Conservation (phyloP, 1,140 invertebrate species). For the Drosophila athabasca region DNA sequence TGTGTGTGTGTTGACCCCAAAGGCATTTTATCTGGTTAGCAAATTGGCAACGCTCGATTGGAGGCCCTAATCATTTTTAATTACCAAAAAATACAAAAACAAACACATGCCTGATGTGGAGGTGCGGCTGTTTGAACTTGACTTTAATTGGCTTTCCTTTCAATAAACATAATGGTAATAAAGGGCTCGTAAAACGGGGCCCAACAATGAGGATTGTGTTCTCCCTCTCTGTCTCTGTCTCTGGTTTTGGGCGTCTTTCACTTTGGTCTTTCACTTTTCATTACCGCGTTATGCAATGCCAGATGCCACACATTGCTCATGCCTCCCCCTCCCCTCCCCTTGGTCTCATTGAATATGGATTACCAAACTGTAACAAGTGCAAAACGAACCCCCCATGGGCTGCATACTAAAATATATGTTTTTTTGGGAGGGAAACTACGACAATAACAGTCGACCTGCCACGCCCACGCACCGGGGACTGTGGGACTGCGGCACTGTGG, state of each 20-base stretch:
- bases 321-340: conserved; percentile 22
- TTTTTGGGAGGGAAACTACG: conserved; percentile 33
- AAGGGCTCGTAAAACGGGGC: background rate
- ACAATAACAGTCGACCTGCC: conserved; percentile 44
- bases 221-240: conserved; percentile 18
- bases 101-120: conserved; percentile 21
- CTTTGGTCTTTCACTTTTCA: conserved; percentile 78
- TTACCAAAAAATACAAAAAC: conserved; percentile 45
- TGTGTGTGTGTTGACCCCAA: conserved; percentile 41
- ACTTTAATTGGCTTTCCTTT: conserved; percentile 73
- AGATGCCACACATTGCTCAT: conserved; percentile 46
- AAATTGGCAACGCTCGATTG: conserved; percentile 70
- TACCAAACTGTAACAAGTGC: conserved; percentile 65
- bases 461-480: conserved; percentile 47
- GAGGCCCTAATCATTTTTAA: conserved; percentile 57
- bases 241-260: conserved; percentile 49
- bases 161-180: conserved; percentile 59
- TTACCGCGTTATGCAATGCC: conserved; percentile 66
- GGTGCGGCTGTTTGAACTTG: conserved; percentile 76
- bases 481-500: background rate
- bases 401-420: conserved; percentile 49
- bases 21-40: conserved; percentile 34
- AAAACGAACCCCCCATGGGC: conserved; percentile 34
- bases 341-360: conserved; percentile 39
- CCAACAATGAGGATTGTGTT: conserved; percentile 20